Evolutionary conservation across 2,888 invertebrate genomes (phyloP), one percentile per base, ranked within the genome.

Genomic region (Aethes cnicana): DNA sequence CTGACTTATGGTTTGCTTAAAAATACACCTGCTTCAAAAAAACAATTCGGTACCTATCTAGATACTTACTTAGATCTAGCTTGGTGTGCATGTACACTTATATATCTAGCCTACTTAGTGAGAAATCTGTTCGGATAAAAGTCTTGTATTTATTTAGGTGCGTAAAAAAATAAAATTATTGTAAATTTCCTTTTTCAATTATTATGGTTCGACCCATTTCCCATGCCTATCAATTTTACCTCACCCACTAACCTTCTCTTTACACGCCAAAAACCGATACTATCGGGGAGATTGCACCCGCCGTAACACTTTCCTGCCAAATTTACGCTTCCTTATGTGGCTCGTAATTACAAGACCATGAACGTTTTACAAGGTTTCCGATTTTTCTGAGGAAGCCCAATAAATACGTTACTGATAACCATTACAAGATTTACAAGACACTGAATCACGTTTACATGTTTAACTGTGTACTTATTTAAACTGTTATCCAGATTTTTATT

Each of bases 171-270:
- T 30, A 14, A 12, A 28, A 12, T 30, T 30, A 30, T 30, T 30
- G 14, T 30, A 7, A 14, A 14, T 14, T 8, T 14, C 12, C 17
- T 1, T 11, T 11, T 37, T 37, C 14, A n/a, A 23, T 16, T 8
- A 18, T 9, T 35, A 18, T 5, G 17, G 25, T 30, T 43, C 14
- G 42, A 42, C 35, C 26, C 23, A 26, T 43, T 50, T 43, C 23
- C 17, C 23, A 50, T 30, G 30, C 28, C 39, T 18, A 26, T 37
- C n/a, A 44, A 52, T 30, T 42, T 17, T 16, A 14, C 43, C 18
- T 50, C 46, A 52, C 52, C 46, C 46, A 52, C 52, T 52, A 39
- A 52, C 52, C 52, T 49, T 49, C 42, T 46, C 47, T 9, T 17
- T 16, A 11, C 26, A 14, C 12, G 43, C 43, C 26, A 52, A 52